Conservation (phyloP, 2,888 invertebrate genomes). For the Brachynemurus nebulosus region DNA sequence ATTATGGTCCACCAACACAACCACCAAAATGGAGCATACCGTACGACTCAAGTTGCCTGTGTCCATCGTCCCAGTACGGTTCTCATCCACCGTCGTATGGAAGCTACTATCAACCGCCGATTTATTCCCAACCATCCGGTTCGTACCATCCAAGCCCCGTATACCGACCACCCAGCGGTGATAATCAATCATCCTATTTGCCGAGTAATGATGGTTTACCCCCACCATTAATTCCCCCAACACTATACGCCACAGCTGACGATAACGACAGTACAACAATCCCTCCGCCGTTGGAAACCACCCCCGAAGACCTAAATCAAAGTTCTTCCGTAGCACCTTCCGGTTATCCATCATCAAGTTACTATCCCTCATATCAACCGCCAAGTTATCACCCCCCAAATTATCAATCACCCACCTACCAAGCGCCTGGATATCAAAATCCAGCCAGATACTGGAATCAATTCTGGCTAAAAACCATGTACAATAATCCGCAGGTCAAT, state of each 20-base stretch:
- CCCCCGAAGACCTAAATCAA: background rate
- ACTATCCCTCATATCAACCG: background rate
- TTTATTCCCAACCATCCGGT: no score
- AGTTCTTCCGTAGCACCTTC: background rate
- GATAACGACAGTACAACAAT: background rate
- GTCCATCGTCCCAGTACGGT: background rate
- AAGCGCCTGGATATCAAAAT: no score
- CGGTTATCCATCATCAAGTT: background rate
- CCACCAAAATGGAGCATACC: background rate
- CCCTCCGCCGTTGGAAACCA: background rate
- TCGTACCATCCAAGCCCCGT: no score
- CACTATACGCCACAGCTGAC: background rate
- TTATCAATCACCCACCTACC: background rate
- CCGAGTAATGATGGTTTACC: background rate
- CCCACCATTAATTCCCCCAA: background rate
- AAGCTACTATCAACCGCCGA: no score
- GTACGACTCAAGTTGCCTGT: background rate
- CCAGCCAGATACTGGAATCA: background rate
- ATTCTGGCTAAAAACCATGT: no score
- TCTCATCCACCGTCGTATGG: background rate
- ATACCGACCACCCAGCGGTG: no score
- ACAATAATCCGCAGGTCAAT: no score
- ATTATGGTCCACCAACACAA: background rate
- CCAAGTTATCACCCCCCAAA: background rate
- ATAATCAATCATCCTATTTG: no score